phyloP scores from a whole-genome alignment of 2,888 invertebrate genomes.

The Leucophenga montana region DNA sequence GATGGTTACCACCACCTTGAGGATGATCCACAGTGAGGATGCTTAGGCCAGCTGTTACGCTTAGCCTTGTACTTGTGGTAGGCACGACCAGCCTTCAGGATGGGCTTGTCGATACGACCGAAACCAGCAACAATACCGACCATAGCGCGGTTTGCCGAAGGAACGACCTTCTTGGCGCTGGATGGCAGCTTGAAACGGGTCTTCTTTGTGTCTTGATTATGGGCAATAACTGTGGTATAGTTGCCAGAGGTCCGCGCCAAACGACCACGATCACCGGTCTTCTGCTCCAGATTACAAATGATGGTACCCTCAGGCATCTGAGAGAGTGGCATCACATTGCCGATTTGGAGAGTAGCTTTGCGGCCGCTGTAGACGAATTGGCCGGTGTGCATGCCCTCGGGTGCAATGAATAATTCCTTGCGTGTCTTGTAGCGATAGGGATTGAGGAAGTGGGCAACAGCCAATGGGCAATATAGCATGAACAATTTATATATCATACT shows the following conservation, averaged over 20 bases:
- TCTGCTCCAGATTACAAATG: no score
- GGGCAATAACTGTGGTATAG: constrained; percentile 99
- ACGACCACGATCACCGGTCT: no score
- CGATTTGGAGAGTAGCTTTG: no score
- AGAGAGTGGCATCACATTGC: no score
- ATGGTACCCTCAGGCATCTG: no score
- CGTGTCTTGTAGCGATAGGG: constrained; percentile 98
- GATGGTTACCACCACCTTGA: constrained; percentile 99
- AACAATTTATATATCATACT: no score
- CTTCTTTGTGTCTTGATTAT: constrained; percentile 97
- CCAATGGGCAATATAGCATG: no score
- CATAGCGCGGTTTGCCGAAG: constrained; percentile 99
- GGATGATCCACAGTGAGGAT: constrained; percentile 99
- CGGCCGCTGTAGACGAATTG: constrained; percentile 99
- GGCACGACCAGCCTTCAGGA: constrained; percentile 98
- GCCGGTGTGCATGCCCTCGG: constrained; percentile 99
- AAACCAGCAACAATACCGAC: constrained; percentile 99
- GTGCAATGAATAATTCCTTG: constrained; percentile 97
- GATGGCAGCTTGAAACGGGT: constrained; percentile 98
- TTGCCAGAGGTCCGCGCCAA: constrained; percentile 98
- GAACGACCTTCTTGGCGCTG: constrained; percentile 98
- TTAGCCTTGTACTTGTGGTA: constrained; percentile 99
- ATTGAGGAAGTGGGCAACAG: constrained; percentile 97
- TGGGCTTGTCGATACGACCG: constrained; percentile 99
- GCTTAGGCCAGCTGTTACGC: constrained; percentile 99